A percentile compares a stretch with the other conserved stretches of the same genome.
phyloP scores from a whole-genome alignment of 2,888 invertebrate species.

The Diabrotica balteata region DNA sequence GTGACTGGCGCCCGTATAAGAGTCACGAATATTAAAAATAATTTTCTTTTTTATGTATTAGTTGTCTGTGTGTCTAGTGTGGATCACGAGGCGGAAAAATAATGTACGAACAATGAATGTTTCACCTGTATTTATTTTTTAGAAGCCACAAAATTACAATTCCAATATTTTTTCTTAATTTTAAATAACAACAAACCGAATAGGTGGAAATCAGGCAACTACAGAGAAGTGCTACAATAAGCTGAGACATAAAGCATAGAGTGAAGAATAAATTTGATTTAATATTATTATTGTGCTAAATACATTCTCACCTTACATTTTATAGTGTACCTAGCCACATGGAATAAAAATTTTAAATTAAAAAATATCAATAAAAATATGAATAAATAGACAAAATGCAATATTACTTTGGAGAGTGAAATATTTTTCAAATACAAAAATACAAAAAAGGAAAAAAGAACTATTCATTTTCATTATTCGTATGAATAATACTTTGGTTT shows the following conservation, averaged over 20 bases:
- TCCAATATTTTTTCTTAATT: constrained; percentile 23
- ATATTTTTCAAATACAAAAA: constrained; percentile 6
- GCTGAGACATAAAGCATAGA: constrained; percentile 22
- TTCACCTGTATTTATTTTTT: constrained; percentile 23
- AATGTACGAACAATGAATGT: constrained; percentile 9
- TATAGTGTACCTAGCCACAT: constrained; percentile 22
- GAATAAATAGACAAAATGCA: constrained; percentile 16
- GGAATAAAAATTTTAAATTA: constrained; percentile 18
- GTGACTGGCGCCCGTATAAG: not conserved
- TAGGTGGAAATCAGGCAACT: constrained; percentile 15
- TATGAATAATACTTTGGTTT: constrained; percentile 16
- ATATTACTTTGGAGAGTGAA: constrained; percentile 14
- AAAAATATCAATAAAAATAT: constrained; percentile 9
- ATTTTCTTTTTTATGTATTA: too few relatives aligned
- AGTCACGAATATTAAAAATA: not conserved
- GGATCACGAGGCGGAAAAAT: constrained; percentile 1
- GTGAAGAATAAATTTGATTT: constrained; percentile 13
- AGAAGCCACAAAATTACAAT: constrained; percentile 28
- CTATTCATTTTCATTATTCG: constrained; percentile 28
- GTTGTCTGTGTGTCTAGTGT: not conserved
- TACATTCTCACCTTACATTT: constrained; percentile 21
- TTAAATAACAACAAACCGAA: constrained; percentile 16
- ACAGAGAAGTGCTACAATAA: constrained; percentile 23
- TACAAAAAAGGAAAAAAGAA: constrained; percentile 12
- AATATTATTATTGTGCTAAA: constrained; percentile 17